Evolutionary conservation across 2,113 vertebrate genomes (phyloP).

Genomic region (Thalassoma bifasciatum): DNA sequence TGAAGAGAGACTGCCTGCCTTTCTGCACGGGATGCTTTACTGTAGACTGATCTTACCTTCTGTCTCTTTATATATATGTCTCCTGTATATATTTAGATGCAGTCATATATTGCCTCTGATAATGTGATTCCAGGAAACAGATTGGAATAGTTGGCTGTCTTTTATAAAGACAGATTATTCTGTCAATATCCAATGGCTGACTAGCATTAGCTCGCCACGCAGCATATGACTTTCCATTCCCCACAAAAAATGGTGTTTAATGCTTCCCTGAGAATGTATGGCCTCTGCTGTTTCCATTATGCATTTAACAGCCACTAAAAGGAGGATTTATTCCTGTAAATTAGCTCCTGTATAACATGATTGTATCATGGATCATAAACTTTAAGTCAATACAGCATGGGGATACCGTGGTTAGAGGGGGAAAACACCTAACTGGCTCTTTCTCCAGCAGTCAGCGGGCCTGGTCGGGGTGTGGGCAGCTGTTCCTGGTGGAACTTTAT

Average conservation of each 20-base stretch:
- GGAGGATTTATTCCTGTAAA: slow-evolving; percentile 95
- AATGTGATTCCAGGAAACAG: slow-evolving; percentile 93
- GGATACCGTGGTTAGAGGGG: slow-evolving; percentile 80
- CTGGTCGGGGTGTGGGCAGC: slow-evolving; percentile 82
- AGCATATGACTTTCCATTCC: slow-evolving; percentile 90
- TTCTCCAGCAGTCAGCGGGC: slow-evolving; percentile 11
- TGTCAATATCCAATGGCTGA: slow-evolving; percentile 94
- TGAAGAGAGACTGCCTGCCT: slow-evolving; percentile 55
- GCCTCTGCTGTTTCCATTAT: slow-evolving; percentile 90
- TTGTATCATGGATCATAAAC: slow-evolving; percentile 96
- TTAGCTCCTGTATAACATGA: slow-evolving; percentile 92
- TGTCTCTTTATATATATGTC: slow-evolving; percentile 76
- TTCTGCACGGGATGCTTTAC: slow-evolving; percentile 51
- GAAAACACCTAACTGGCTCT: slow-evolving; percentile 80
- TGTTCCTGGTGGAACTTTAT: slow-evolving; percentile 89
- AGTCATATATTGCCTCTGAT: slow-evolving; percentile 93
- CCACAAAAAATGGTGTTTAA: slow-evolving; percentile 92
- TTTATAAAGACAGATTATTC: slow-evolving; percentile 98
- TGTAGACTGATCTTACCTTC: slow-evolving; percentile 48
- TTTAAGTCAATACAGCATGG: slow-evolving; percentile 93
- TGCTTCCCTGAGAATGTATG: slow-evolving; percentile 90
- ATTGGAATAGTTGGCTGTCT: slow-evolving; percentile 96
- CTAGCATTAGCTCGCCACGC: slow-evolving; percentile 87
- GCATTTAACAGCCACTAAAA: slow-evolving; percentile 97
- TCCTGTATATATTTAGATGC: slow-evolving; percentile 92